Base-by-base conservation (phyloP, 1,140 invertebrate species). In the Rhopalosiphum maidis region DNA sequence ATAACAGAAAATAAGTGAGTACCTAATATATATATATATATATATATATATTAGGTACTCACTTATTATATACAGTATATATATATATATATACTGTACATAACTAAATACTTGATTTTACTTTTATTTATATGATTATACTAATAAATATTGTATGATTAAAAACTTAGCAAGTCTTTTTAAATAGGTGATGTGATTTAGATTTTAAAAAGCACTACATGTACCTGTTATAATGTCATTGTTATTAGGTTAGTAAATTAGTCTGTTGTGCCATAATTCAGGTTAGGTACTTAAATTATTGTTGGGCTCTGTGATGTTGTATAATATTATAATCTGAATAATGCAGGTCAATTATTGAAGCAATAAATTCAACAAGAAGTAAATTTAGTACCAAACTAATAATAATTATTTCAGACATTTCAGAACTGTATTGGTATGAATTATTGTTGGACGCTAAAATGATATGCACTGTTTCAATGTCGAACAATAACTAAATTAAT, bases 341-440 rank as follows among this genome's bases (percentile, higher is more conserved):
- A 46, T 86, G 30, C 30, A 86, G 15, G 41, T 46, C 9, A 46
- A 86, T 86, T 86, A 86, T 86, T 86, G 25, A 86, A 86, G 41
- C 23, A n/a, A 86, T 86, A 86, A 86, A 86, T 86, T 86, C 25
- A 48, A n/a, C 41, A 18, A 46, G 11, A 18, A 46, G 21, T 25
- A 85, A 41, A 86, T 86, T 86, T 86, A 86, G 85, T 86, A 46
- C 30, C 41, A n/a, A 86, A 48, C 43, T 86, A 43, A 86, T 86
- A 30, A 18, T 43, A 8, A 86, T 86, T 15, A 46, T 46, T 25
- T 18, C 41, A 46, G 43, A 86, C 30, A 86, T 43, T 46, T 43
- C 41, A 46, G 21, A 41, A 43, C 21, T 7, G 6, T n/a, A 86
- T 41, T n/a, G 25, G 55, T 60, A 68, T 68, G 6, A n/a, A n/a